Conservation (phyloP, 2,113 vertebrate species). For the Centrocercus urophasianus region DNA sequence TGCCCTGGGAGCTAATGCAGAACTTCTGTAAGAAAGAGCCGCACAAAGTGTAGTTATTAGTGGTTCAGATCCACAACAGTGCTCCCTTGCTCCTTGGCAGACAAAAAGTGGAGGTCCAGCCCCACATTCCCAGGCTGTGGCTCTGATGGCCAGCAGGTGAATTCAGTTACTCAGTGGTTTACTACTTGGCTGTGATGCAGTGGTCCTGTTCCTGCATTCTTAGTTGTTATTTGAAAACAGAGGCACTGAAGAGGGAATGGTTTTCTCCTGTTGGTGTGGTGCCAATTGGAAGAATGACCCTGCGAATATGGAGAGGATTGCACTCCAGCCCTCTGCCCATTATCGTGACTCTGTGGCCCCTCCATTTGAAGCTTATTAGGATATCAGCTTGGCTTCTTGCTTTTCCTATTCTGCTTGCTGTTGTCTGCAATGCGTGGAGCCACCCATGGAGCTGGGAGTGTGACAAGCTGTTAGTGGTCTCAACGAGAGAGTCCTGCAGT, state of each 20-base stretch:
- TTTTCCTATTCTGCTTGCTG: not conserved
- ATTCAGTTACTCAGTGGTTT: not conserved
- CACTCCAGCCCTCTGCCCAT: rapidly evolving
- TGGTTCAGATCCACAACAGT: not conserved
- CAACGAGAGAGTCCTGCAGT: not conserved
- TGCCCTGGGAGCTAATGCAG: not conserved
- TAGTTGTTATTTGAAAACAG: not conserved
- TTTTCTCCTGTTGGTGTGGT: not conserved
- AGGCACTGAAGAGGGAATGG: rapidly evolving
- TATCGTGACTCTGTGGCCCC: not conserved
- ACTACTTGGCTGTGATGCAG: not conserved
- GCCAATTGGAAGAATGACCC: not conserved
- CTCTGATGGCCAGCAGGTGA: not conserved
- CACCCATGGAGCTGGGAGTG: not conserved
- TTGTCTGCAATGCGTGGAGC: not conserved
- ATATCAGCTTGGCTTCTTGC: not conserved
- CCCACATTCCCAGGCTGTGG: not conserved
- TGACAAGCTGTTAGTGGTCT: not conserved
- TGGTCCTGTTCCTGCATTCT: not conserved
- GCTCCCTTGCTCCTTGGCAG: not conserved
- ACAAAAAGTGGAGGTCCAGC: too few species aligned
- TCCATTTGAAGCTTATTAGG: not conserved
- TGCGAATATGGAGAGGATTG: not conserved
- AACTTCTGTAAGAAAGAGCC: not conserved
- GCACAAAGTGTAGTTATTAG: not conserved